Evolutionary conservation across 1,140 invertebrate species (phyloP), one percentile per base, ranked within the genome.

Genomic region (Melanaphis sacchari): DNA sequence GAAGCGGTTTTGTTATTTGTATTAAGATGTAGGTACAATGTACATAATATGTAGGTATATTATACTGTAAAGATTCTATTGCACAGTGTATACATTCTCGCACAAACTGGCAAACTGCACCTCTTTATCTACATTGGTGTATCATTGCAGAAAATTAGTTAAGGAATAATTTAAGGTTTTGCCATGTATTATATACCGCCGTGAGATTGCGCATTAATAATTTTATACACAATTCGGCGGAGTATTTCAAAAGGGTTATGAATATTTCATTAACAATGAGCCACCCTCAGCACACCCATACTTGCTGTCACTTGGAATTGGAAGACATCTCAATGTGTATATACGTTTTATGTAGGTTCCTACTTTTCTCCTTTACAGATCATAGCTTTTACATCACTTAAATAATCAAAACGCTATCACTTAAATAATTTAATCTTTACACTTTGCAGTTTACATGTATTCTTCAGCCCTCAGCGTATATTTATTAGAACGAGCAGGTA

Each of bases 131-230:
- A 76, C 59, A 76, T n/a, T n/a, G 59, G 59, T 76, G n/a, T 66
- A 76, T 41, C 82, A 31, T 85, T 41, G 82, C 40, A 22, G 82
- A 21, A 43, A 85, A 87, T 87, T 87, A 43, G 84, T 46, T 31
- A 41, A 87, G 84, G 26, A 87, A 87, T 87, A 87, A 87, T 87
- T 43, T 41, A 87, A 87, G 40, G 84, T 26, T 46, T 31, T 11
- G 4, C 26, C 41, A 24, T 82, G 38, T 38, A 82, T 40, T 76
- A 49, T 49, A 49, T 59, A 82, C 81, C 81, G 41, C 24, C 41
- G 41, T 41, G 40, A 87, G 84, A 87, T 87, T 87, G 84, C 41
- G 84, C 84, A 43, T 87, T 87, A 87, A 87, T 87, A 87, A 87
- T 87, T 87, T 46, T 43, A 87, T 31, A 43, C 84, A 31, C 84